phyloP scores from a whole-genome alignment of 2,797 vertebrate species.

The Crypturellus tataupa region DNA sequence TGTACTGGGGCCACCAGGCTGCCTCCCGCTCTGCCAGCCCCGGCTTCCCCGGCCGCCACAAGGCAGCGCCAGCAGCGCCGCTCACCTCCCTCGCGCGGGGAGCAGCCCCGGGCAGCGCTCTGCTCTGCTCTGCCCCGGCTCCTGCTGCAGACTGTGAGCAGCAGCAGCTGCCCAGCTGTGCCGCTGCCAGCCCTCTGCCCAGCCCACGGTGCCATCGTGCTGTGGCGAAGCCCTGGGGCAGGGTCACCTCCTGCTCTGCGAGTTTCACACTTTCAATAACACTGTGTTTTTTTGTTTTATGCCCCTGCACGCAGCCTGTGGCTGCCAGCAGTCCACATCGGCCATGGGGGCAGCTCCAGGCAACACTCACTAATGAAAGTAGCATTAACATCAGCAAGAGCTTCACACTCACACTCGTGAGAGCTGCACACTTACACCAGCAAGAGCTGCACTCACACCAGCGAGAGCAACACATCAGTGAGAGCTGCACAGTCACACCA shows the following conservation, averaged over 20 bases:
- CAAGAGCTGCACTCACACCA: too few relatives aligned
- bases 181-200: not conserved
- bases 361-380: slow-evolving; percentile 85
- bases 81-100: not conserved
- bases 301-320: not conserved
- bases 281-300: too few relatives aligned
- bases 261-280: not conserved
- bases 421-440: too few relatives aligned
- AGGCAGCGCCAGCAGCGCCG: rapidly evolving
- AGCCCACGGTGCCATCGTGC: rapidly evolving
- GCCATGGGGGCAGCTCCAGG: not conserved
- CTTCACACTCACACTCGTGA: slow-evolving; percentile 57
- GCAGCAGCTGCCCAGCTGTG: rapidly evolving
- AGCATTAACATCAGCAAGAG: too few relatives aligned
- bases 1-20: not conserved
- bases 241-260: not conserved
- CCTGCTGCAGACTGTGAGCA: not conserved
- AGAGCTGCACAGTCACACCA: too few relatives aligned
- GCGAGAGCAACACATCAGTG: too few relatives aligned
- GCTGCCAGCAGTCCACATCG: rapidly evolving
- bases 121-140: not conserved
- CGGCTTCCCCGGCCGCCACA: not conserved
- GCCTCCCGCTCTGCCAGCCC: not conserved
- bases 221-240: rapidly evolving
- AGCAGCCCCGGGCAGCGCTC: not conserved